Conservation (phyloP, 2,113 vertebrate genomes). For the Nycticryphes semicollaris region DNA sequence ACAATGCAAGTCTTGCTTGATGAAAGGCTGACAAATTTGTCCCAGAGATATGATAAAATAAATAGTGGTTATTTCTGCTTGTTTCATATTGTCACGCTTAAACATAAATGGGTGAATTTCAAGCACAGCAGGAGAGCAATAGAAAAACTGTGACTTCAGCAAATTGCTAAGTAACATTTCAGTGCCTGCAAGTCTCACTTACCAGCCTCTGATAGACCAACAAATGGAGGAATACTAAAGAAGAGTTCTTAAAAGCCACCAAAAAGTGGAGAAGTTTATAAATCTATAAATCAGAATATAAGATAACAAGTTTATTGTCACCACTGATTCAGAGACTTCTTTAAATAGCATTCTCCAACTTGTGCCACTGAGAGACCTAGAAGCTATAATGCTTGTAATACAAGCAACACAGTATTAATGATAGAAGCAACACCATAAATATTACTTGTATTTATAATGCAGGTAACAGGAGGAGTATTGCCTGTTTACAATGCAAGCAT, state of each 20-base stretch:
- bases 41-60: not conserved
- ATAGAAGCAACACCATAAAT: not conserved
- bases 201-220: not conserved
- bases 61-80: not conserved
- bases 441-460: not conserved
- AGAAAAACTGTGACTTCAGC: not conserved
- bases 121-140: slow-evolving; percentile 16
- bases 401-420: not conserved
- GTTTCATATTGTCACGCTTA: not conserved
- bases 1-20: not conserved
- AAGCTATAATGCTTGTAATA: not conserved
- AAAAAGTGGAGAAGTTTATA: not conserved
- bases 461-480: not conserved
- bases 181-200: not conserved
- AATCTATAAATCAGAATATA: not conserved
- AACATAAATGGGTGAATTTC: slow-evolving; percentile 14
- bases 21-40: slow-evolving; percentile 12
- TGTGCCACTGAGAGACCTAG: not conserved
- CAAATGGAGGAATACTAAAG: not conserved
- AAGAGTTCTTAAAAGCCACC: not conserved
- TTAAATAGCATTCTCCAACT: not conserved
- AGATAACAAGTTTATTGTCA: not conserved
- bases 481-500: not conserved
- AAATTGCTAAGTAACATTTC: slow-evolving; percentile 21
- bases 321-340: not conserved